These are phyloP conservation scores for Drosophila fuyamai DNA, from an alignment of 1,140 invertebrate genomes.

Conservation along the genomic window DNA sequence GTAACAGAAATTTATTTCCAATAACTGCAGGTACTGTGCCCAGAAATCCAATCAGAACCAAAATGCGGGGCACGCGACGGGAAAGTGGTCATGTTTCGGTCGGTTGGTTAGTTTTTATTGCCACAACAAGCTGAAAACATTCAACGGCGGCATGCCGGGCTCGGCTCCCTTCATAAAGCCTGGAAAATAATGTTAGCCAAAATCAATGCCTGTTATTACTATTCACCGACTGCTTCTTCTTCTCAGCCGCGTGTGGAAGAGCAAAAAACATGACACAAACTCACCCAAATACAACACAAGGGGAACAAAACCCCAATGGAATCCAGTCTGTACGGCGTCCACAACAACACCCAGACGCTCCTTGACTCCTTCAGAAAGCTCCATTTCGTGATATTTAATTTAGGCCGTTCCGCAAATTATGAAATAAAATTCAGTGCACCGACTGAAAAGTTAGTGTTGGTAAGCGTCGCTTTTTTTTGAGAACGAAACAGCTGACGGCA, in stretches of 20 bases:
- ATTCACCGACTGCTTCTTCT: constrained; percentile 35
- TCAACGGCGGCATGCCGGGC: constrained; percentile 87
- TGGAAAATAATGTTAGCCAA: constrained; percentile 55
- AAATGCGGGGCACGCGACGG: constrained; percentile 12
- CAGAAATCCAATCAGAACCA: constrained; percentile 48
- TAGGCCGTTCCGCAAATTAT: constrained; percentile 22
- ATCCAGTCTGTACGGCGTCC: constrained; percentile 87
- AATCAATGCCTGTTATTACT: not conserved
- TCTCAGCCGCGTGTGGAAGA: constrained; percentile 31
- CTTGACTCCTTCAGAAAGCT: constrained; percentile 84
- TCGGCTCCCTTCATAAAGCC: constrained; percentile 88
- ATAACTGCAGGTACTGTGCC: constrained; percentile 52
- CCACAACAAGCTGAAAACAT: constrained; percentile 86
- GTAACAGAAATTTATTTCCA: constrained; percentile 74
- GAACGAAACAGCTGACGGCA: not conserved
- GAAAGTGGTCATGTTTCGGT: constrained; percentile 1
- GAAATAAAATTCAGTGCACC: constrained; percentile 23
- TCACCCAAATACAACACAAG: constrained; percentile 89
- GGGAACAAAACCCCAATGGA: constrained; percentile 90
- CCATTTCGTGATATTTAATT: constrained; percentile 43
- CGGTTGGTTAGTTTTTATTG: constrained; percentile 67
- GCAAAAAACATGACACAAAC: constrained; percentile 34
- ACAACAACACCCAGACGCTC: constrained; percentile 87
- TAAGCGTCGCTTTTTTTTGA: not conserved
- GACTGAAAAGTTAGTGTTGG: constrained; percentile 8